Percentiles rank a stretch among this genome's conserved stretches.
These are phyloP conservation scores for Spatulosminthurus flaviceps DNA, from an alignment of 2,888 invertebrate species.

Conservation along the genomic window DNA sequence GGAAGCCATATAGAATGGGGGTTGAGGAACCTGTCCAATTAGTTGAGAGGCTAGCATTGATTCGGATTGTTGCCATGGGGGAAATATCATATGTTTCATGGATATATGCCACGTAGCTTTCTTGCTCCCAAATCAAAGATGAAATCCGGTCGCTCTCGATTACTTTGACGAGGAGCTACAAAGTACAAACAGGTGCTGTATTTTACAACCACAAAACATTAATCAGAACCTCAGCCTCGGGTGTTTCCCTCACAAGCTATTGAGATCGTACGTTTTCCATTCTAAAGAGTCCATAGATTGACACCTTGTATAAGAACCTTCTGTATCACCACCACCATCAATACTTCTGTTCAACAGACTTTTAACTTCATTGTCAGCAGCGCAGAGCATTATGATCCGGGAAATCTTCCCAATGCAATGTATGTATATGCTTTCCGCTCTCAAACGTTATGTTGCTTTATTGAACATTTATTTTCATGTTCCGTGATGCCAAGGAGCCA, in stretches of 20 bases:
- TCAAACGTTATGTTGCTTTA: neutral
- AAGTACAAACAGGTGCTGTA: conserved; percentile 8
- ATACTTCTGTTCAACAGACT: neutral
- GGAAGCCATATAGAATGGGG: conserved; percentile 62
- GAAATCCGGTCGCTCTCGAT: conserved; percentile 60
- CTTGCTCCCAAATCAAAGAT: conserved; percentile 62
- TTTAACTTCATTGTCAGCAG: neutral
- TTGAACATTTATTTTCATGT: conserved; percentile 8
- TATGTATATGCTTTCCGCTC: neutral
- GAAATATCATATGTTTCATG: conserved; percentile 57
- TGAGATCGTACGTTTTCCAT: conserved; percentile 1
- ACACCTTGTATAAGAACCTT: conserved; percentile 22
- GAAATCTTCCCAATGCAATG: neutral
- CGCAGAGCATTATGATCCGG: neutral
- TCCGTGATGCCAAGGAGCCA: neutral
- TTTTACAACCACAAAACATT: conserved; percentile 21
- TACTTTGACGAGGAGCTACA: conserved; percentile 62
- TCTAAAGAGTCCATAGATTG: conserved; percentile 3
- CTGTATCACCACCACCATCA: neutral
- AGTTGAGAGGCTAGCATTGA: conserved; percentile 51
- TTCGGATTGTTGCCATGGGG: conserved; percentile 56
- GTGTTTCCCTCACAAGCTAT: conserved; percentile 26
- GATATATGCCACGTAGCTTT: conserved; percentile 61
- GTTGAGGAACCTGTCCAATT: conserved; percentile 52
- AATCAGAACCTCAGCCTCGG: conserved; percentile 34